Percentiles rank a stretch among this genome's conserved stretches.
phyloP scores from a whole-genome alignment of 2,888 invertebrate genomes.

The Scaptomyza polygonia region DNA sequence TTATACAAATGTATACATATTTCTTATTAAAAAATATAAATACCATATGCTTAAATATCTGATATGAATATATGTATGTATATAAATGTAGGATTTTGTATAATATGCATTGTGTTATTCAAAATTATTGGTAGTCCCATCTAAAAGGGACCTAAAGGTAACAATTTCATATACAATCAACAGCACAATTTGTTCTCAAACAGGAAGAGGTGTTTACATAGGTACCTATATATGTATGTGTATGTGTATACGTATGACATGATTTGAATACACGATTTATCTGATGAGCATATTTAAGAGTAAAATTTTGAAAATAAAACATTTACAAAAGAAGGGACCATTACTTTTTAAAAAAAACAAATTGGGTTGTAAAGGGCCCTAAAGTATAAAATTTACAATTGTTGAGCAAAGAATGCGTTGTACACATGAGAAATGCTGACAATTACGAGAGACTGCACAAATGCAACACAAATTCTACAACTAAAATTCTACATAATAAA shows the following conservation, averaged over 20 bases:
- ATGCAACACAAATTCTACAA: slow-evolving; percentile 24
- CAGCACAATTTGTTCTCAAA: slow-evolving; percentile 44
- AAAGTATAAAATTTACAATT: slow-evolving; percentile 52
- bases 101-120: slow-evolving; percentile 33
- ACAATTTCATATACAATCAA: slow-evolving; percentile 30
- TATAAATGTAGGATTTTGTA: slow-evolving; percentile 26
- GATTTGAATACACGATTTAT: slow-evolving; percentile 11
- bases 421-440: slow-evolving; percentile 31
- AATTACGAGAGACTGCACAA: slow-evolving; percentile 30
- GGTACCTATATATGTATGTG: slow-evolving; percentile 36
- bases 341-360: slow-evolving; percentile 7
- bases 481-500: slow-evolving; percentile 34
- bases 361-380: slow-evolving; percentile 43
- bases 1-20: slow-evolving; percentile 55
- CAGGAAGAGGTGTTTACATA: slow-evolving; percentile 54
- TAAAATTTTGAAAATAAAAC: slow-evolving; percentile 37
- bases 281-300: slow-evolving; percentile 39
- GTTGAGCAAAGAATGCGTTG: slow-evolving; percentile 48
- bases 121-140: slow-evolving; percentile 28
- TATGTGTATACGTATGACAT: slow-evolving; percentile 13
- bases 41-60: slow-evolving; percentile 56
- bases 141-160: slow-evolving; percentile 19
- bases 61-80: slow-evolving; percentile 36
- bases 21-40: slow-evolving; percentile 57
- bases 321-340: slow-evolving; percentile 56